Evolutionary conservation across 2,113 vertebrate genomes (phyloP).

Genomic region (Phylloscopus trochiloides): DNA sequence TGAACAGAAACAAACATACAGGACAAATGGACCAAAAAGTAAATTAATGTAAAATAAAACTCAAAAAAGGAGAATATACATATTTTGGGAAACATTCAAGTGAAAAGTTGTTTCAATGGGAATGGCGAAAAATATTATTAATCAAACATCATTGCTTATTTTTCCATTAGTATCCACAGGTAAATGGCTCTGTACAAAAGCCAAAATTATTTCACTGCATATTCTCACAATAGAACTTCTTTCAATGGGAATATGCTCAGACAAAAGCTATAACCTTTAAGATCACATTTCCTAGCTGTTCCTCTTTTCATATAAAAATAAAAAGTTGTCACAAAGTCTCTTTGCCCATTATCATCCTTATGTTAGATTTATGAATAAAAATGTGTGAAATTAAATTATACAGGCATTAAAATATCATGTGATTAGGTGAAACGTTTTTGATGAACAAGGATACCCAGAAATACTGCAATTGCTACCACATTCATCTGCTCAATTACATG

Average conservation of each 20-base stretch:
- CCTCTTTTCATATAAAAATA: constrained; percentile 25
- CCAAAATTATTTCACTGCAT: constrained; percentile 29
- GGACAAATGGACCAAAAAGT: constrained; percentile 1
- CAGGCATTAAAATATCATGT: constrained; percentile 38
- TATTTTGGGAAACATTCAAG: background rate
- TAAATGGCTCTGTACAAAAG: background rate
- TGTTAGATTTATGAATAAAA: constrained; percentile 48
- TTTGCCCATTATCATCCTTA: constrained; percentile 22
- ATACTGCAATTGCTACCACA: background rate
- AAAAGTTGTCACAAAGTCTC: constrained; percentile 32
- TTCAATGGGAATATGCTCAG: background rate
- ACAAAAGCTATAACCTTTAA: constrained; percentile 49
- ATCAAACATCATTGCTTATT: background rate
- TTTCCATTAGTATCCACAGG: background rate
- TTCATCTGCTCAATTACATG: constrained; percentile 42
- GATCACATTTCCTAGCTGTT: background rate
- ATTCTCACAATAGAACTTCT: constrained; percentile 23
- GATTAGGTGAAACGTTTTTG: constrained; percentile 35
- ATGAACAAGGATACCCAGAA: constrained; percentile 34
- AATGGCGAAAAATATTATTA: background rate
- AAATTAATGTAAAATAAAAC: constrained; percentile 10
- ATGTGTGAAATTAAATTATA: constrained; percentile 51
- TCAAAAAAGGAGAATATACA: background rate
- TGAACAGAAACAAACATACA: constrained; percentile 8
- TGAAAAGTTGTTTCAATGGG: background rate